Percentiles rank a stretch among this genome's conserved stretches.
Conservation (phyloP, 30 jellyfish, hydroid and myxozoan genomes). For the Pelagia noctiluca region DNA sequence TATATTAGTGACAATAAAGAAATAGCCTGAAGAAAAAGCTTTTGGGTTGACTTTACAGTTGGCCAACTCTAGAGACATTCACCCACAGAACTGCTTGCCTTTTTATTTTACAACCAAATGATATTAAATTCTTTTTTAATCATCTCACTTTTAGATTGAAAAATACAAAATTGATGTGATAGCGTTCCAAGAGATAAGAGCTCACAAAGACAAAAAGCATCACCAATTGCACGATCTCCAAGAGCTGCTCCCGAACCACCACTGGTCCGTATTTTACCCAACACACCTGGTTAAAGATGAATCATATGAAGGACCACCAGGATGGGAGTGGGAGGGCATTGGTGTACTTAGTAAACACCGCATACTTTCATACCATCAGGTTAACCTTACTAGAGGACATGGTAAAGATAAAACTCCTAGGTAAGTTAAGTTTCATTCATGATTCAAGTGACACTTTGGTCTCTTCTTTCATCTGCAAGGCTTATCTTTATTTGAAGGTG, state of each 20-base stretch:
- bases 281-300: constrained; percentile 18
- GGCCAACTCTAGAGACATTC: no score
- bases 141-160: constrained; percentile 42
- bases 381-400: constrained; percentile 47
- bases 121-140: no score
- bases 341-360: constrained; percentile 80
- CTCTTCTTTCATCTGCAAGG: no score
- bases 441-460: no score
- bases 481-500: no score
- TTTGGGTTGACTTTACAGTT: no score
- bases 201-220: constrained; percentile 56
- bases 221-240: constrained; percentile 86
- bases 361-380: constrained; percentile 45
- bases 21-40: no score
- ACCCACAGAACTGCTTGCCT: no score
- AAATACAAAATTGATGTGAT: constrained; percentile 67
- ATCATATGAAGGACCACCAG: constrained; percentile 69
- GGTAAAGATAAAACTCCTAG: constrained; percentile 59
- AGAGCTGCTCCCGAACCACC: constrained; percentile 68
- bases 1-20: no score
- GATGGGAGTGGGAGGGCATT: constrained; percentile 91
- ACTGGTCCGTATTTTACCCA: constrained; percentile 64
- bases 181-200: constrained; percentile 91
- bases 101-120: no score
- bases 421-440: no score